A percentile compares a stretch with the other conserved stretches of the same genome.
phyloP scores from a whole-genome alignment of 2,113 vertebrate species.

The Labeo catla region DNA sequence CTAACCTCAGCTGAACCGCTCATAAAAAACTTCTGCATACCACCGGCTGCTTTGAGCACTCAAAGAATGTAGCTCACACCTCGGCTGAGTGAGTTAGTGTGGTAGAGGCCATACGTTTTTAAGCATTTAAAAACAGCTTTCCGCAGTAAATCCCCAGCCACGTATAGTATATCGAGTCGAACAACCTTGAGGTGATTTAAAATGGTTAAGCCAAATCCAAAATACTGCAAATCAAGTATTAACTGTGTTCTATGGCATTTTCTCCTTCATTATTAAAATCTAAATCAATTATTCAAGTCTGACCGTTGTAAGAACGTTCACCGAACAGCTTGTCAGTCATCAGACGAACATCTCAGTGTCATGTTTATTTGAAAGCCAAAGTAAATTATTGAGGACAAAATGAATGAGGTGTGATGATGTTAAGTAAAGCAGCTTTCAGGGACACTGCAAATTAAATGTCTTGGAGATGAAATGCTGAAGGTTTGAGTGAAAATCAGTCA shows the following conservation, averaged over 20 bases:
- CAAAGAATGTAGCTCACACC: background rate
- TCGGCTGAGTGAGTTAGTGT: background rate
- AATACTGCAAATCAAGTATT: background rate
- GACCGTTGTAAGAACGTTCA: background rate
- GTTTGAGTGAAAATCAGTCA: background rate
- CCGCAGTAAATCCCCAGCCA: background rate
- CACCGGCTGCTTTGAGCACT: background rate
- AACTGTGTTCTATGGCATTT: background rate
- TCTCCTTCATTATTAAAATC: background rate
- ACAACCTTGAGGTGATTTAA: background rate
- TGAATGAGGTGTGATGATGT: conserved; percentile 3
- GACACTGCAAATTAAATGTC: conserved; percentile 15
- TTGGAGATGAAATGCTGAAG: background rate
- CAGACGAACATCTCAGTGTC: conserved; percentile 5
- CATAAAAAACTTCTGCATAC: background rate
- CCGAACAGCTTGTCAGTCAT: background rate
- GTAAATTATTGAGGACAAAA: conserved; percentile 34
- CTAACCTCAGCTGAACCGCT: conserved; percentile 31
- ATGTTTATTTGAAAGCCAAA: conserved; percentile 30
- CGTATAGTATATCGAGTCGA: background rate
- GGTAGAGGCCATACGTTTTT: background rate
- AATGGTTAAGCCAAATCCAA: background rate
- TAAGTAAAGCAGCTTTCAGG: conserved; percentile 2
- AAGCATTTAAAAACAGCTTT: conserved; percentile 28
- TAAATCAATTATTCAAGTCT: background rate